Evolutionary conservation across 2,113 vertebrate genomes (phyloP).

Genomic region (Pygoscelis antarcticus): DNA sequence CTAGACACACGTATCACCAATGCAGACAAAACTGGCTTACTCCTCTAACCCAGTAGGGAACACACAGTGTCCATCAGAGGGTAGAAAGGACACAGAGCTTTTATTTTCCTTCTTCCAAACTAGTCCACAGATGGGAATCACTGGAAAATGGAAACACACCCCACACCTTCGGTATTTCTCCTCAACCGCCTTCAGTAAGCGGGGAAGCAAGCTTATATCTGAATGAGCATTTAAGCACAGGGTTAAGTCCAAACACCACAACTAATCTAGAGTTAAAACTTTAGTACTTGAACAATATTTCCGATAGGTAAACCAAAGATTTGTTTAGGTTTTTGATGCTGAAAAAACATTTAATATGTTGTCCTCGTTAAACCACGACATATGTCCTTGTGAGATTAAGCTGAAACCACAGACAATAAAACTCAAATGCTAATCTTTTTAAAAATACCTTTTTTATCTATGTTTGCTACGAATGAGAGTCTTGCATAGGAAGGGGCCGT

Average conservation of each 20-base stretch:
- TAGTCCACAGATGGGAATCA: background rate
- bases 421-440: background rate
- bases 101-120: background rate
- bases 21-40: background rate
- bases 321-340: background rate
- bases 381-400: background rate
- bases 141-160: background rate
- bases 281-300: background rate
- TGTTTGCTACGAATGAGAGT: background rate
- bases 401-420: background rate
- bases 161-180: background rate
- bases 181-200: background rate
- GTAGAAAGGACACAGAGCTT: background rate
- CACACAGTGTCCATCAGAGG: background rate
- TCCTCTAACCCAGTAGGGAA: background rate
- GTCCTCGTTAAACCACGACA: too few relatives aligned
- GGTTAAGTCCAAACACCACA: background rate
- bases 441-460: background rate
- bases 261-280: background rate
- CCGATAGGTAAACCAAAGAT: background rate
- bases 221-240: background rate
- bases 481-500: background rate
- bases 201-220: background rate
- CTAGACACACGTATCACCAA: background rate
- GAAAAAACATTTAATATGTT: background rate